A percentile compares a stretch with the other conserved stretches of the same genome.
phyloP scores from a whole-genome alignment of 2,888 invertebrate species.

The Drosophila sordidula region DNA sequence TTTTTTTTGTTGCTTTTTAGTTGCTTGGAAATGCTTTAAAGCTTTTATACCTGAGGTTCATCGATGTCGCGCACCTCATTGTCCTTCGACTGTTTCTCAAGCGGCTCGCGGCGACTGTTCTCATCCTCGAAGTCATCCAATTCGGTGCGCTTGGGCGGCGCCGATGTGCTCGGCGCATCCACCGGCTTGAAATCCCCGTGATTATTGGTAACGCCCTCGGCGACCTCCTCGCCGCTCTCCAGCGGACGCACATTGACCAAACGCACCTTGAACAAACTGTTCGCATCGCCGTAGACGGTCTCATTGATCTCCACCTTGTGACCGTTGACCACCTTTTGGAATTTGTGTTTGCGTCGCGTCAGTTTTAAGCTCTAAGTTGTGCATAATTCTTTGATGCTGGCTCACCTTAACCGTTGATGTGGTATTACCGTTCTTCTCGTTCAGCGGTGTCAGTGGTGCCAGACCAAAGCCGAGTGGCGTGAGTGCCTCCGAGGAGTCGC shows the following conservation, averaged over 20 bases:
- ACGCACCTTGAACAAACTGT: conserved; percentile 85
- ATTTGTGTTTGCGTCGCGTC: background rate
- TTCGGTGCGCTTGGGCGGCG: conserved; percentile 45
- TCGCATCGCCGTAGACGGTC: conserved; percentile 86
- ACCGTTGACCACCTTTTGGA: conserved; percentile 86
- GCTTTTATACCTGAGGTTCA: conserved; percentile 83
- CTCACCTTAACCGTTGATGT: conserved; percentile 85
- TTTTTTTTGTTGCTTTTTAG: conserved; percentile 51
- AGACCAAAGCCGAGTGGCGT: conserved; percentile 46
- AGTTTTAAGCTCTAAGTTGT: background rate
- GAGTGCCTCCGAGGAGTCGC: conserved; percentile 44
- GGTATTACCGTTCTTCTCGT: conserved; percentile 81
- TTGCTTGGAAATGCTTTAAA: conserved; percentile 34
- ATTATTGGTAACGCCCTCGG: conserved; percentile 57
- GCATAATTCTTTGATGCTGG: conserved; percentile 3
- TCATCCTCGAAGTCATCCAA: conserved; percentile 71
- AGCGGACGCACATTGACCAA: conserved; percentile 86
- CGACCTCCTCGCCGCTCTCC: conserved; percentile 80
- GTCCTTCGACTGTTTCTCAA: conserved; percentile 72
- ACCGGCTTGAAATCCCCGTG: conserved; percentile 38
- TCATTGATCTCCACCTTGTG: conserved; percentile 87
- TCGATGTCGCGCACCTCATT: conserved; percentile 83
- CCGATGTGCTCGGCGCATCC: conserved; percentile 47
- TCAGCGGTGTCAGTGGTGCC: conserved; percentile 47
- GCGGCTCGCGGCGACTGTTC: conserved; percentile 69